These are phyloP conservation scores for Ceratina calcarata DNA, from an alignment of 1,140 invertebrate genomes.

Conservation along the genomic window DNA sequence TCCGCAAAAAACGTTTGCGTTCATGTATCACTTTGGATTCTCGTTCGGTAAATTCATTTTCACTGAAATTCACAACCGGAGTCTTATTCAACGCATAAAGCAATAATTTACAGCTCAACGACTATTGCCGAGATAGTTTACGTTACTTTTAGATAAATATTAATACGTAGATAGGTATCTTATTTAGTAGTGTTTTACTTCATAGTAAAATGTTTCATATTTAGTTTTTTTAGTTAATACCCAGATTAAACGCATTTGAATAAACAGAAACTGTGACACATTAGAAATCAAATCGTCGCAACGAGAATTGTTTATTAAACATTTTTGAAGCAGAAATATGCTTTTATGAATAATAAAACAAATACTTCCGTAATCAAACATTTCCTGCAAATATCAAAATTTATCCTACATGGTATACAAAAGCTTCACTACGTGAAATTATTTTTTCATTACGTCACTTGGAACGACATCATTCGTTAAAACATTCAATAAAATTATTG, in stretches of 20 bases:
- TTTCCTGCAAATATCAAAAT: no score
- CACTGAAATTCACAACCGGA: conserved; percentile 44
- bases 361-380: no score
- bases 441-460: no score
- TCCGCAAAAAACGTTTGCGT: conserved; percentile 19
- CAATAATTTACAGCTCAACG: conserved; percentile 33
- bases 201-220: conserved; percentile 19
- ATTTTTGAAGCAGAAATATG: no score
- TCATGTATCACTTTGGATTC: conserved; percentile 35
- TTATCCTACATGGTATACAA: no score
- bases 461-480: no score
- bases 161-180: conserved; percentile 39
- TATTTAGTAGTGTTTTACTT: conserved; percentile 32
- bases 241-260: not conserved
- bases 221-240: not conserved
- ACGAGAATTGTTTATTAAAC: not conserved
- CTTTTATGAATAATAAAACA: no score
- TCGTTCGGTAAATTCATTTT: conserved; percentile 32
- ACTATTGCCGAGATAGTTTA: conserved; percentile 25
- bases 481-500: no score
- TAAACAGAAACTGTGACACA: not conserved
- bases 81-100: conserved; percentile 39
- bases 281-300: no score
- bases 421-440: no score
- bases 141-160: conserved; percentile 41